Percentiles rank a stretch among this genome's conserved stretches.
Conservation (phyloP, 2,888 invertebrate species). For the Chorisops tibialis region DNA sequence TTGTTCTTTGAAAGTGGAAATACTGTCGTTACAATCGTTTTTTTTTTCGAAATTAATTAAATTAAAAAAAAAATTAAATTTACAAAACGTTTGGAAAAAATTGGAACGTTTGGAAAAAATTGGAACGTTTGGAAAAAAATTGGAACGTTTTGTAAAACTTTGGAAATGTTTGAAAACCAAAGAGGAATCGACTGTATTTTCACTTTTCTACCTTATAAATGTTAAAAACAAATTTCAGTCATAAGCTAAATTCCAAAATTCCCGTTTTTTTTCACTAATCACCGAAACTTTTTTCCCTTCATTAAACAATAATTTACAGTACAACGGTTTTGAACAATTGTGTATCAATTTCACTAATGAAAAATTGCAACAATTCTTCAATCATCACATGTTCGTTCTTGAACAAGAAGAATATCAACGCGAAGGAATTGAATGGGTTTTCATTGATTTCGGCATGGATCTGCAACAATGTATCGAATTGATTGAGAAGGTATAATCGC, state of each 20-base stretch:
- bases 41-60: too few species aligned
- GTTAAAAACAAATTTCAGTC: not conserved
- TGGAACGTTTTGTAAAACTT: too few species aligned
- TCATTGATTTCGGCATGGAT: slow-evolving; percentile 93
- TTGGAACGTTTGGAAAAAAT: too few species aligned
- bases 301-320: slow-evolving; percentile 57
- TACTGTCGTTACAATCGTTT: too few species aligned
- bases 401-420: slow-evolving; percentile 91
- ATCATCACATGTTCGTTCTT: slow-evolving; percentile 91
- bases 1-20: too few species aligned
- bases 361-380: slow-evolving; percentile 92
- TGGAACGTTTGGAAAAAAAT: too few species aligned
- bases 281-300: not conserved
- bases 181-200: not conserved
- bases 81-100: too few species aligned
- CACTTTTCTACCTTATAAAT: not conserved
- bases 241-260: not conserved
- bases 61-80: too few species aligned
- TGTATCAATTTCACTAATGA: slow-evolving; percentile 95
- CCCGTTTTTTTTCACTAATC: not conserved
- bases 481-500: slow-evolving; percentile 63
- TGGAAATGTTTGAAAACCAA: not conserved
- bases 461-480: slow-evolving; percentile 76
- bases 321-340: slow-evolving; percentile 88
- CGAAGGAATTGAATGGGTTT: slow-evolving; percentile 88